phyloP scores from a whole-genome alignment of 92 coral and sea anemone genomes.

The Isaurus tuberculatus region DNA sequence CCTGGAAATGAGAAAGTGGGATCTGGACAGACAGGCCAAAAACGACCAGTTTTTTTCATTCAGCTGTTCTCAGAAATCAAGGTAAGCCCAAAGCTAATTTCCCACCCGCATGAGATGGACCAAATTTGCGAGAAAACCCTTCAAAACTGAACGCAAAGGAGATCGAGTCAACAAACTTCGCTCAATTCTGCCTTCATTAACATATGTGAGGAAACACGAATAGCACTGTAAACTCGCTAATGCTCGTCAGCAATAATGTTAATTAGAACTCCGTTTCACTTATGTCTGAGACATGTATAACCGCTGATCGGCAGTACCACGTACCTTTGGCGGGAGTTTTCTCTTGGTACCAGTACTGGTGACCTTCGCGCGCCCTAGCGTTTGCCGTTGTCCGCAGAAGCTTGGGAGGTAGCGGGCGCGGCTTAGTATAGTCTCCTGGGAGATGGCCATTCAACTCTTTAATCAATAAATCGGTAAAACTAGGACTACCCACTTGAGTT shows the following conservation, averaged over 20 bases:
- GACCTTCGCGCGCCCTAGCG: constrained; percentile 96
- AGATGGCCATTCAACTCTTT: constrained; percentile 83
- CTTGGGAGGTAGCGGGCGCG: constrained; percentile 86
- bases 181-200: too few relatives aligned
- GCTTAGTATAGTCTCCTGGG: constrained; percentile 89
- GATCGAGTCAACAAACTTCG: too few relatives aligned
- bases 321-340: constrained; percentile 85
- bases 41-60: too few relatives aligned
- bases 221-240: too few relatives aligned
- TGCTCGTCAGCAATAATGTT: background rate
- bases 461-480: constrained; percentile 80
- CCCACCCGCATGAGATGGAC: too few relatives aligned
- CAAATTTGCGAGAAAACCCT: too few relatives aligned
- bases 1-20: too few relatives aligned
- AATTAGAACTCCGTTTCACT: background rate
- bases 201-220: too few relatives aligned
- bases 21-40: too few relatives aligned
- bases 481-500: constrained; percentile 83
- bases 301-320: background rate
- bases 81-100: too few relatives aligned
- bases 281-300: background rate
- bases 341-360: constrained; percentile 94
- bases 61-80: too few relatives aligned
- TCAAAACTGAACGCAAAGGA: too few relatives aligned
- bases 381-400: constrained; percentile 92